A percentile compares a stretch with the other conserved stretches of the same genome.
Conservation (phyloP, 2,797 vertebrate species). For the Ispidina lecontei region DNA sequence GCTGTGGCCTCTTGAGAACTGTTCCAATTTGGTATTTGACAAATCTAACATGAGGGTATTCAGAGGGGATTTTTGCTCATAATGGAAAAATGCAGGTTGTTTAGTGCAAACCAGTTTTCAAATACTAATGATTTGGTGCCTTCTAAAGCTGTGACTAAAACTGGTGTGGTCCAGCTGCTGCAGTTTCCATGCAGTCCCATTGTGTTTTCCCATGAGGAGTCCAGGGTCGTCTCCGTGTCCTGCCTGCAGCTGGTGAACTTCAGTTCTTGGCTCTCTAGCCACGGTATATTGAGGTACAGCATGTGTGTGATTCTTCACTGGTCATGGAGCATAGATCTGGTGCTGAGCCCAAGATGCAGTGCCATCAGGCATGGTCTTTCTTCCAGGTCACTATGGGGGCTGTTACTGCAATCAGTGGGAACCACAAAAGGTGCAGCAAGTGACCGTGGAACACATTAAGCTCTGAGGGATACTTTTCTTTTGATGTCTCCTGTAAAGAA, state of each 20-base stretch:
- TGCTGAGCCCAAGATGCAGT: neutral
- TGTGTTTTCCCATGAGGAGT: neutral
- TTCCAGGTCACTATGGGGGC: neutral
- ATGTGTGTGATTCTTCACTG: fast-evolving
- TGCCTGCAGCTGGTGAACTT: neutral
- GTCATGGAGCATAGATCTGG: neutral
- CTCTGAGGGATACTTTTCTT: neutral
- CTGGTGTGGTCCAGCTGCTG: neutral
- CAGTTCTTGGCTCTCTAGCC: neutral
- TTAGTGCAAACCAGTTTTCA: neutral
- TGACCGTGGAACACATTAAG: neutral
- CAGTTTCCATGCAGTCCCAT: neutral
- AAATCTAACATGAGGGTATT: neutral
- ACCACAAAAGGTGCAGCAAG: neutral
- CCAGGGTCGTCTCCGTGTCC: neutral
- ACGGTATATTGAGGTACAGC: fast-evolving
- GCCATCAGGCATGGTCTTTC: fast-evolving
- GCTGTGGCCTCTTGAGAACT: neutral
- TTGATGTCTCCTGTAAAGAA: neutral
- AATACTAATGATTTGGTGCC: neutral
- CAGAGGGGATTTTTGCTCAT: neutral
- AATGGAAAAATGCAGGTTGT: neutral
- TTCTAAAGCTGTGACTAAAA: neutral
- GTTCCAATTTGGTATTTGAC: neutral
- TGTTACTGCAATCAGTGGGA: neutral